Evolutionary conservation across 2,888 invertebrate genomes (phyloP).

Genomic region (Lithophane ornitopus): DNA sequence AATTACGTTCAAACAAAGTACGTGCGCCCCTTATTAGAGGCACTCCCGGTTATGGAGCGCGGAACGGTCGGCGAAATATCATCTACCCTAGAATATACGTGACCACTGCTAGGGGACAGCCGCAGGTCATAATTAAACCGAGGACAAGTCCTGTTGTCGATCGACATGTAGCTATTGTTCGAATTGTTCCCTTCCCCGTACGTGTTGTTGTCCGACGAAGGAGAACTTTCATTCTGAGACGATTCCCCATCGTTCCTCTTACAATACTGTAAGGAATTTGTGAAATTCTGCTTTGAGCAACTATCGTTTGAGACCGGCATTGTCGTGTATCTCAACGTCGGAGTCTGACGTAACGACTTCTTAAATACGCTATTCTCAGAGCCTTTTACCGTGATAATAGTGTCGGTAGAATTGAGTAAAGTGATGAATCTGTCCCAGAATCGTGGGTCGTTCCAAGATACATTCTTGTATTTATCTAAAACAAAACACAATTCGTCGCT

Average conservation of each 20-base stretch:
- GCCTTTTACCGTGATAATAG: constrained; percentile 88
- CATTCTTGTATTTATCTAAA: constrained; percentile 91
- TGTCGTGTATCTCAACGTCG: constrained; percentile 90
- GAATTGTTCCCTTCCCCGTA: constrained; percentile 92
- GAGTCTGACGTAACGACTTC: constrained; percentile 87
- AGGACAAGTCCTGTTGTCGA: constrained; percentile 90
- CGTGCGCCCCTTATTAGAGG: constrained; percentile 85
- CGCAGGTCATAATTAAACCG: constrained; percentile 90
- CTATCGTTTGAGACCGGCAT: constrained; percentile 89
- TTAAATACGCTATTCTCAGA: constrained; percentile 88
- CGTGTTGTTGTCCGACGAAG: constrained; percentile 90
- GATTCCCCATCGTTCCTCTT: constrained; percentile 87
- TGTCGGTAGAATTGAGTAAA: constrained; percentile 93
- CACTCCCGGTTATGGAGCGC: constrained; percentile 81
- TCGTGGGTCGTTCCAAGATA: constrained; percentile 94
- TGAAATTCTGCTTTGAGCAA: constrained; percentile 90
- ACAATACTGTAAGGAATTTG: constrained; percentile 88
- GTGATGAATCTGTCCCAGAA: constrained; percentile 96
- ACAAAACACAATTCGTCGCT: constrained; percentile 86
- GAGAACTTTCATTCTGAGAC: constrained; percentile 91
- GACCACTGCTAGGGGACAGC: constrained; percentile 89
- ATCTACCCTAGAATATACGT: constrained; percentile 89
- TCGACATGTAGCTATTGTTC: constrained; percentile 93
- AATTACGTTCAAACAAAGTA: constrained; percentile 85
- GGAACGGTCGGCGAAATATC: constrained; percentile 87